These are phyloP conservation scores for Helicoverpa armigera DNA, from an alignment of 1,140 invertebrate genomes.

Conservation along the genomic window DNA sequence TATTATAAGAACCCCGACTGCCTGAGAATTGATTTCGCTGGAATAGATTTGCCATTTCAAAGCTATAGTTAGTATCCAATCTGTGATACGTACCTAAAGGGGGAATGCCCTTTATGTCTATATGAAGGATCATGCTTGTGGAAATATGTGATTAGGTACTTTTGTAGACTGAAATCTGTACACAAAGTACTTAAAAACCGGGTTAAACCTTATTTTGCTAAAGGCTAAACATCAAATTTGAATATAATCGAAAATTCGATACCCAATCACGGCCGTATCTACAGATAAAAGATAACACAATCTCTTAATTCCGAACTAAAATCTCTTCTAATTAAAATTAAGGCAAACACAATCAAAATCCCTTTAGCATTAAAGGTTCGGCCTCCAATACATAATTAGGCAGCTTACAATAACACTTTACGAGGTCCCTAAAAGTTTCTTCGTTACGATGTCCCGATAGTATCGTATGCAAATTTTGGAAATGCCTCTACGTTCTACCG, in stretches of 20 bases:
- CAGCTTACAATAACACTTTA: conserved; percentile 53
- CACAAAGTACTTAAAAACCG: too few species aligned
- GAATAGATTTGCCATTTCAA: too few species aligned
- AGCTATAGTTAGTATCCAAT: too few species aligned
- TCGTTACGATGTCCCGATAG: conserved; percentile 61
- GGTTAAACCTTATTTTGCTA: background rate
- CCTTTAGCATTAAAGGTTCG: conserved; percentile 5
- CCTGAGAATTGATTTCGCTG: background rate
- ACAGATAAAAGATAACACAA: conserved; percentile 11
- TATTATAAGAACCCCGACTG: background rate
- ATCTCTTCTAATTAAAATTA: conserved; percentile 33
- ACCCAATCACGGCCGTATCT: background rate
- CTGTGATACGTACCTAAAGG: too few species aligned
- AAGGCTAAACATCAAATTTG: background rate
- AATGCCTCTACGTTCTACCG: conserved; percentile 61
- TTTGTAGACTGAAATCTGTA: too few species aligned
- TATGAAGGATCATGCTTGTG: too few species aligned
- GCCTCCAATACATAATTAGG: conserved; percentile 40
- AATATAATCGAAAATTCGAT: background rate
- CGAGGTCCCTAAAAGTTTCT: conserved; percentile 64
- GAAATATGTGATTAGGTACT: too few species aligned
- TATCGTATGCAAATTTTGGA: conserved; percentile 75
- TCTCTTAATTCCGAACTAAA: background rate
- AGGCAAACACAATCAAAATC: conserved; percentile 7
- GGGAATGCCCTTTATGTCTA: too few species aligned